Evolutionary conservation across 2,888 invertebrate genomes (phyloP), one percentile per base, ranked within the genome.

Genomic region (Latheticus oryzae): DNA sequence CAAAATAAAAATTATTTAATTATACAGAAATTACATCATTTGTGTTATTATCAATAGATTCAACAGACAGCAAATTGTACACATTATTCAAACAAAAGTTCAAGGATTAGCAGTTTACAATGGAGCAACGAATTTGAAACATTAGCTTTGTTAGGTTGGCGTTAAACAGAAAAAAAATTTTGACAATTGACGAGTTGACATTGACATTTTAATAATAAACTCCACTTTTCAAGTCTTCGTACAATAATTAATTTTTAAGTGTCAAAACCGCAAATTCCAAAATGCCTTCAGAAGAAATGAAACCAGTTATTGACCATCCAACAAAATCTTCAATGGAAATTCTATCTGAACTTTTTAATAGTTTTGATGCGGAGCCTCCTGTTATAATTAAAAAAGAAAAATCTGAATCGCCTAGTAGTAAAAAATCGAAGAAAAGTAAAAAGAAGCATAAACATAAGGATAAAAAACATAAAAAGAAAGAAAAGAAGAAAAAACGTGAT

Each of bases 271-370:
- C 21, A 21, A 21, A 21, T 21, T 4, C 21, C 21, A 21, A 21
- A 21, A 45, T 47, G 47, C 33, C 23, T n/a, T 35, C 35, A 5
- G 47, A 47, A 8, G 68, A 71, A 45, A 58, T 62, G 33, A 66
- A 72, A 58, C 65, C 70, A 8, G 28, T 77, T 74, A 17, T 77
- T 32, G 65, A 65, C 32, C 53, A 58, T n/a, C 54, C 59, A 15
- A 59, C 81, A 21, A 90, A 90, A 74, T 87, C 89, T 3, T 90
- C 90, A 0, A 87, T 84, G 73, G 91, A 93, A 78, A 92, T 93
- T 69, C 81, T 93, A 11, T 88, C 91, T 0, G 93, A 93, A 77
- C 79, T 93, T 0, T 93, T 93, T 71, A 83, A 89, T 68, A 88
- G 86, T 13, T 90, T 91, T 72, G 89, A 90, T 77, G 89, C 89